These are phyloP conservation scores for Pagrus major DNA, from an alignment of 2,113 vertebrate species.

Conservation along the genomic window DNA sequence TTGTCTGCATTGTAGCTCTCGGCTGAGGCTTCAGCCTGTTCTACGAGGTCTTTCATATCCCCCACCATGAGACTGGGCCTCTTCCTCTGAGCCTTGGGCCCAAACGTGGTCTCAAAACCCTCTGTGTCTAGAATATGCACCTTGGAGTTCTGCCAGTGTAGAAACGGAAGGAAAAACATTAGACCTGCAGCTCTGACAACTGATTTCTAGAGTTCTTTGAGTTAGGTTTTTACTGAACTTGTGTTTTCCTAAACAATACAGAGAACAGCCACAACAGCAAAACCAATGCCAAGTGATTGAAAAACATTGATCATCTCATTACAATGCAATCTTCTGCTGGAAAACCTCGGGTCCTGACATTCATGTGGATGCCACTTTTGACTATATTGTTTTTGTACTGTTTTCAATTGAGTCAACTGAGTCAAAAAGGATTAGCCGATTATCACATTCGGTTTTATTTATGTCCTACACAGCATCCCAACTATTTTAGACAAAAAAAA, in stretches of 20 bases:
- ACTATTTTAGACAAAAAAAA: neutral
- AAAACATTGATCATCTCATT: no score
- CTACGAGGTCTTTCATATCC: slow-evolving; percentile 91
- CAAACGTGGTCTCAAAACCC: slow-evolving; percentile 95
- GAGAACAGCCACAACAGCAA: neutral
- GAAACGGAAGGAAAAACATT: neutral
- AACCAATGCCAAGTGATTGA: no score
- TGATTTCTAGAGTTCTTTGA: neutral
- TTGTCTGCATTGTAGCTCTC: slow-evolving; percentile 87
- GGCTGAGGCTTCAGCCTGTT: slow-evolving; percentile 87
- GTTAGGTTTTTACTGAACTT: neutral
- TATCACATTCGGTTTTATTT: no score
- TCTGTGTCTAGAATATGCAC: slow-evolving; percentile 98
- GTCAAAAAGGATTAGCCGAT: no score
- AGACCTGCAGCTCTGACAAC: neutral
- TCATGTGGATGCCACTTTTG: no score
- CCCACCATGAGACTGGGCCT: slow-evolving; percentile 88
- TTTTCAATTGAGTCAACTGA: no score
- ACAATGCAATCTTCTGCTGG: no score
- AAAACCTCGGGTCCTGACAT: no score
- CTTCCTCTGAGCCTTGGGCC: slow-evolving; percentile 95
- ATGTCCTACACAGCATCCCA: no score
- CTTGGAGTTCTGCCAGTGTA: slow-evolving; percentile 88
- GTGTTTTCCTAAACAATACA: neutral
- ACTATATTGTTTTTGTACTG: no score